Evolutionary conservation across 2,888 invertebrate species (phyloP).

Genomic region (Pachymerium ferrugineum): DNA sequence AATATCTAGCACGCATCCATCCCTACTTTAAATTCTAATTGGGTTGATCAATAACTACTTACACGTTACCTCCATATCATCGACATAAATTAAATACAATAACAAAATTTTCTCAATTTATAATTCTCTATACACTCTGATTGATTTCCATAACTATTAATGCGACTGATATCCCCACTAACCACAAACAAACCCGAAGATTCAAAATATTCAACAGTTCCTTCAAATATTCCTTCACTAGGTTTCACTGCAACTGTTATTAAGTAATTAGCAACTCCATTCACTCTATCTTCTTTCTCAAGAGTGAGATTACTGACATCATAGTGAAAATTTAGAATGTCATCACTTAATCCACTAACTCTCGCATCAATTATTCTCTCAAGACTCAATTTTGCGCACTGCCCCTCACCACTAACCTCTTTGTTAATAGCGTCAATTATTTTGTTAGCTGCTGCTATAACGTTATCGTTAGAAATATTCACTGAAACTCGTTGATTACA

Average conservation of each 20-base stretch:
- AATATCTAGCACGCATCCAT: too few species aligned
- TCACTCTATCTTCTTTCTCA: too few species aligned
- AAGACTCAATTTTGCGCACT: background rate
- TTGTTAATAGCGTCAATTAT: background rate
- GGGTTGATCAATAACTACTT: too few species aligned
- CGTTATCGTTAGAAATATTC: slow-evolving; percentile 52
- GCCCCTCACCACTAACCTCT: background rate
- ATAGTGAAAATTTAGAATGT: too few species aligned
- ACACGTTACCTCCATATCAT: too few species aligned
- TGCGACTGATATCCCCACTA: slow-evolving; percentile 55
- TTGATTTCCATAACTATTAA: slow-evolving; percentile 48
- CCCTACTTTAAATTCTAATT: too few species aligned
- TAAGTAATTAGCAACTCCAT: too few species aligned
- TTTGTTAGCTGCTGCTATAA: slow-evolving; percentile 52
- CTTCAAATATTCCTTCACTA: slow-evolving; percentile 18
- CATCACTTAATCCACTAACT: too few species aligned
- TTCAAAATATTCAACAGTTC: slow-evolving; percentile 13
- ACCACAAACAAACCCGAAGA: background rate
- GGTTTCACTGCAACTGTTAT: slow-evolving; percentile 3
- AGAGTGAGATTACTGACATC: too few species aligned
- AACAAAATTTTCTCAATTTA: slow-evolving; percentile 46
- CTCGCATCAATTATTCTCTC: slow-evolving; percentile 2
- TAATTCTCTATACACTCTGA: slow-evolving; percentile 45
- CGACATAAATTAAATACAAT: slow-evolving; percentile 42
- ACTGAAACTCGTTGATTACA: slow-evolving; percentile 65